A percentile compares a stretch with the other conserved stretches of the same genome.
phyloP scores from a whole-genome alignment of 1,140 invertebrate genomes.

The Epicauta chinensis region DNA sequence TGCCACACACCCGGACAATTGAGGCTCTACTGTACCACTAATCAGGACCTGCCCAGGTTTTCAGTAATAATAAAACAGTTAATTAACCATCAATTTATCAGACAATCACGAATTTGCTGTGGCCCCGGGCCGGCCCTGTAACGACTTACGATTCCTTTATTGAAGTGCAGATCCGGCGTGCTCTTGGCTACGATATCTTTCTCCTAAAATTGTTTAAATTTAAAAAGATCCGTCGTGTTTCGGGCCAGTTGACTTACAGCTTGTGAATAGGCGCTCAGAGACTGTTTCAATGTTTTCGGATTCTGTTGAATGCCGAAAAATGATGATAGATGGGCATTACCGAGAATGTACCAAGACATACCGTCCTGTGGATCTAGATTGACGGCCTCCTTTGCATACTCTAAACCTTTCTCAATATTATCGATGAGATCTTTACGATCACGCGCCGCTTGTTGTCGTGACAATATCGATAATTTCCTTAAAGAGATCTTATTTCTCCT shows the following conservation, averaged over 20 bases:
- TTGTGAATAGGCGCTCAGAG: conserved; percentile 75
- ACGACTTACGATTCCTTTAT: conserved; percentile 78
- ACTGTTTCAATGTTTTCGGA: conserved; percentile 63
- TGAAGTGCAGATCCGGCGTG: conserved; percentile 79
- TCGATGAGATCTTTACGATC: conserved; percentile 52
- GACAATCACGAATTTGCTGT: no score
- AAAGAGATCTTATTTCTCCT: conserved; percentile 72
- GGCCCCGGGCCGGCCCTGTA: no score
- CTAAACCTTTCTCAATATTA: conserved; percentile 66
- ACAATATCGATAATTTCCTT: conserved; percentile 77
- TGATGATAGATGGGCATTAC: conserved; percentile 77
- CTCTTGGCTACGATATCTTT: conserved; percentile 64
- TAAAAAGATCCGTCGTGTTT: conserved; percentile 10
- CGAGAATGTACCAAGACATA: conserved; percentile 76
- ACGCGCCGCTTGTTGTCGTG: conserved; percentile 58
- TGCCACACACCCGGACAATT: no score
- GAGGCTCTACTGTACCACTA: no score
- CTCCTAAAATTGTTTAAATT: conserved; percentile 49
- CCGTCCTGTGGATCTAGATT: conserved; percentile 76
- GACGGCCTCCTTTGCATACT: conserved; percentile 78
- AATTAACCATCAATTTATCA: no score
- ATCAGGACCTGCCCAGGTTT: no score
- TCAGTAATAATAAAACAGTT: no score
- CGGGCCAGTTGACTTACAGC: conserved; percentile 53
- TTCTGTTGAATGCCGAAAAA: conserved; percentile 74